phyloP scores from a whole-genome alignment of 2,888 invertebrate species.

The Lepidochitona cinerea region DNA sequence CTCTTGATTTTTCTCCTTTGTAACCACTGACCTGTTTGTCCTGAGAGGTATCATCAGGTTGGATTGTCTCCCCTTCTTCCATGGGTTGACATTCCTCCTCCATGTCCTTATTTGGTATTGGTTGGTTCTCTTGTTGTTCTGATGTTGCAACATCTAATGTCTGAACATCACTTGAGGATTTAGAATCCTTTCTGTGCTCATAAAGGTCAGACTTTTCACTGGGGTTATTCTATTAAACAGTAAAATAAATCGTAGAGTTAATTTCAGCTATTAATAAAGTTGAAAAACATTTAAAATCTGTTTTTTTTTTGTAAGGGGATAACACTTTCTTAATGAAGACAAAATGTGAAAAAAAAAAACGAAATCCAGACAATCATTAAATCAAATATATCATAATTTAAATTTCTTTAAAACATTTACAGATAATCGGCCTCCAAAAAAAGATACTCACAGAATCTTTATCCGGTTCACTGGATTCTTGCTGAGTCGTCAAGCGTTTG shows the following conservation, averaged over 20 bases:
- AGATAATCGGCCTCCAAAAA: too few species aligned
- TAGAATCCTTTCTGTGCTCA: constrained; percentile 87
- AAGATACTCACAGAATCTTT: background rate
- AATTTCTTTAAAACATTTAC: too few species aligned
- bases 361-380: too few species aligned
- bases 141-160: constrained; percentile 73
- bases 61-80: constrained; percentile 72
- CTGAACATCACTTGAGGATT: constrained; percentile 76
- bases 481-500: constrained; percentile 57
- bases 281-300: too few species aligned
- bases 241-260: too few species aligned
- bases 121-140: constrained; percentile 84
- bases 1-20: too few species aligned
- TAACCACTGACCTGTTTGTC: background rate
- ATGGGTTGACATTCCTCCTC: constrained; percentile 76
- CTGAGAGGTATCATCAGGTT: constrained; percentile 56
- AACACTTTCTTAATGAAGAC: too few species aligned
- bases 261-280: too few species aligned
- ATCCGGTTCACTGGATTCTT: constrained; percentile 27
- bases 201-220: constrained; percentile 77
- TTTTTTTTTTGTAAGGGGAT: too few species aligned
- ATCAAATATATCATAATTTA: too few species aligned
- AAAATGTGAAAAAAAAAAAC: too few species aligned
- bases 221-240: too few species aligned
- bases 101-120: constrained; percentile 75